Evolutionary conservation across 2,888 invertebrate species (phyloP).

Genomic region (Ichneumon xanthorius): DNA sequence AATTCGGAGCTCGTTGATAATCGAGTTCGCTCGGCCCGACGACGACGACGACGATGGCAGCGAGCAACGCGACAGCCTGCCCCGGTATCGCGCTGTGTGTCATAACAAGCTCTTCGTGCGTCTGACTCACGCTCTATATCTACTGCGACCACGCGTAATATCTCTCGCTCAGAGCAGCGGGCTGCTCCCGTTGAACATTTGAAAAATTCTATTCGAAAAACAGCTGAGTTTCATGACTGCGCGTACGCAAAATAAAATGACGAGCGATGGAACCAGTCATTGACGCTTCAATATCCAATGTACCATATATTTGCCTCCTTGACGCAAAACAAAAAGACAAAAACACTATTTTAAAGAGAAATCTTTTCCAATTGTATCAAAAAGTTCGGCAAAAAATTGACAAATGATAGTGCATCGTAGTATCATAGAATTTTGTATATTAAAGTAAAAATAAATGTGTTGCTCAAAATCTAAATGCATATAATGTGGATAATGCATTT

Average conservation of each 20-base stretch:
- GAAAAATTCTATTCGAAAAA: not conserved
- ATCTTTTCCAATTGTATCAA: too few relatives aligned
- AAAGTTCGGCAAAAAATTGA: too few relatives aligned
- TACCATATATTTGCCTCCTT: too few relatives aligned
- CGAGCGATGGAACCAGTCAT: not conserved
- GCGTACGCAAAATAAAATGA: constrained; percentile 4
- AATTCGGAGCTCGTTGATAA: constrained; percentile 48
- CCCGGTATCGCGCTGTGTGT: constrained; percentile 68
- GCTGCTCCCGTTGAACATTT: constrained; percentile 12
- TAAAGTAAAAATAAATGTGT: too few relatives aligned
- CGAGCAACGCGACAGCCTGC: constrained; percentile 17
- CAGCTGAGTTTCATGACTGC: not conserved
- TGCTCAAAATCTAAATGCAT: not conserved
- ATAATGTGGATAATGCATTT: not conserved
- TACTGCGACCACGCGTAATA: constrained; percentile 62
- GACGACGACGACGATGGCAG: constrained; percentile 39
- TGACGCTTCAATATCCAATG: too few relatives aligned
- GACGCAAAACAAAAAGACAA: too few relatives aligned
- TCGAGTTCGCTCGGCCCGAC: constrained; percentile 22
- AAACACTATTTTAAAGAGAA: too few relatives aligned
- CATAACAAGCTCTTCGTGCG: constrained; percentile 69
- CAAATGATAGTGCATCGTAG: too few relatives aligned
- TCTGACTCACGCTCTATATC: constrained; percentile 71
- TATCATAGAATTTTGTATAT: too few relatives aligned
- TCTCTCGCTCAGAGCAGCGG: constrained; percentile 30